Evolutionary conservation across 2,888 invertebrate genomes (phyloP), one percentile per base, ranked within the genome.

Genomic region (Willowsia nigromaculata): DNA sequence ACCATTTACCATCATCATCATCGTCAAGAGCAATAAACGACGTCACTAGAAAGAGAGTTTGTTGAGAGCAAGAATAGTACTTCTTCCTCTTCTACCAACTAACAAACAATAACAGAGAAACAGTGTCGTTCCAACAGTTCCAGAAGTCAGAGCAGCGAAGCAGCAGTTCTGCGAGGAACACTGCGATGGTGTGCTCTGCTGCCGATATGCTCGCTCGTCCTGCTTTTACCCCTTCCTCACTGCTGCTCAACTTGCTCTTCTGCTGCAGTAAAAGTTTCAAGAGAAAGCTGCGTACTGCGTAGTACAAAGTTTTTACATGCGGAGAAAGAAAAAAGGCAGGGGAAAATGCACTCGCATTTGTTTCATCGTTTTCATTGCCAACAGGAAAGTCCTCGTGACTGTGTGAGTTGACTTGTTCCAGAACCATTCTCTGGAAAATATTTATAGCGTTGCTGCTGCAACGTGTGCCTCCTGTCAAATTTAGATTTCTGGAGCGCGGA

Each of bases 101-200:
- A 56, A 11, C 78, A 56, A 80, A 80, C 78, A 80, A 80, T 80
- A 80, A 80, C 78, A 80, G 78, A 53, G 78, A 56, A 80, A 80
- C 78, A 80, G 78, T 80, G 56, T 80, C 78, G 78, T 80, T 80
- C 78, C 78, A 80, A 80, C 78, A 56, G 78, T 80, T 80, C 78
- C 78, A 80, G 78, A 80, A 80, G 78, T 80, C 78, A 80, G 76
- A 78, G 18, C 76, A 3, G 18, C 25, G 9, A 76, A 37, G 56
- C 50, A 30, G 74, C 50, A 18, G 50, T 53, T n/a, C 50, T 53
- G 50, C 6, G 76, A 27, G 27, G 18, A 43, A 25, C 47, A 18
- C 27, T 40, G 43, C 27, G 71, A 56, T 27, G 59, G 65, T 68
- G 62, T 62, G n/a, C 62, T 62, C 62, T 30, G 27, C 62, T 76